Percentiles rank a stretch among this genome's conserved stretches.
Evolutionary conservation across 2,797 vertebrate species (phyloP).

Genomic region (Neolamprologus multifasciatus): DNA sequence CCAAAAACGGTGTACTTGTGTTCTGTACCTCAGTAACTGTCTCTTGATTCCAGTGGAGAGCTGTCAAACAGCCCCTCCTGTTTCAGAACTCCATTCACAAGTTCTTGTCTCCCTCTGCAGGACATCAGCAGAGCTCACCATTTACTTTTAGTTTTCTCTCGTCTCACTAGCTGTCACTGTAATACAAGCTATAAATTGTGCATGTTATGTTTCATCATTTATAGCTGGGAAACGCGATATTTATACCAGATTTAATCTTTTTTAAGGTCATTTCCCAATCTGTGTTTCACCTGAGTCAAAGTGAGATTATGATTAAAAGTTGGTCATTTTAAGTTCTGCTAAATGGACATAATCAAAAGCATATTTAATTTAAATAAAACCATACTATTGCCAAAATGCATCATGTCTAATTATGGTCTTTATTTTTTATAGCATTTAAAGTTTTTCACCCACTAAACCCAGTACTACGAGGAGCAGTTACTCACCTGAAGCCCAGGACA

Average conservation of each 20-base stretch:
- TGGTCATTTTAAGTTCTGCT: not conserved
- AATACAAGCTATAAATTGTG: not conserved
- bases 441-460: not conserved
- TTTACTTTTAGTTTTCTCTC: not conserved
- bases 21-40: not conserved
- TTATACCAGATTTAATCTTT: not conserved
- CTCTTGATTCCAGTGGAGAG: not conserved
- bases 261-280: not conserved
- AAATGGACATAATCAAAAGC: not conserved
- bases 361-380: not conserved
- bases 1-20: not conserved
- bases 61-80: not conserved
- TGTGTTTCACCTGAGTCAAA: not conserved
- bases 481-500: conserved; percentile 43
- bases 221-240: accelerated
- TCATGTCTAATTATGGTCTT: not conserved
- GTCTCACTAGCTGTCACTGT: conserved; percentile 21
- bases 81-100: not conserved
- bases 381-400: not conserved
- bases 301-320: not conserved
- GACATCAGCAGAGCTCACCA: not conserved
- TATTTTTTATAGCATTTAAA: not conserved
- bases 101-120: conserved; percentile 64
- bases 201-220: not conserved
- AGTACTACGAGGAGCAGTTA: not conserved